Base-by-base conservation (phyloP, 2,888 invertebrate species). In the Tinea pellionella region DNA sequence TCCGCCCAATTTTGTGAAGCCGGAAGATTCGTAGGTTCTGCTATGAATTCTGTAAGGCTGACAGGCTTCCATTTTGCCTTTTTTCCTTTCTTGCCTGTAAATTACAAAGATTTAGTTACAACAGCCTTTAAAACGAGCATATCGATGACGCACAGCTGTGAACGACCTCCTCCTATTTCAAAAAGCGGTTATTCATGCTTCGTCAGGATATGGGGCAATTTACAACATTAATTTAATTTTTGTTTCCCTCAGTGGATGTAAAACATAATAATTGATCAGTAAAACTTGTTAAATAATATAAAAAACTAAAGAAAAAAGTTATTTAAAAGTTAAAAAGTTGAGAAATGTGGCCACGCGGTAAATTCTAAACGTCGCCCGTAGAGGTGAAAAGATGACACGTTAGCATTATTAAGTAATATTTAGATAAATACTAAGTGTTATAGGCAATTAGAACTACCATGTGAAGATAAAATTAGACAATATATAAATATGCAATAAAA, bases 51-150 rank as follows among this genome's bases (percentile, higher is more conserved):
- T 77, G 92, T 94, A 72, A 97, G 88, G 68, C 92, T 91, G 71
- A 96, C 83, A 64, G 93, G 93, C 77, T 92, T 94, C 77, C 94
- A 94, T 89, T 95, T 96, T 81, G 90, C 89, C 89, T 94, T 96
- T 89, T 93, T 95, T 78, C 89, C 91, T 89, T 93, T 96, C 90
- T 93, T 96, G 84, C 90, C 94, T 94, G 88, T 60, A 70, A 75
- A 59, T 15, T 55, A 32, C 32, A 15, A 32, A 57, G 9, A 1
- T 13, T n/a, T 32, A 11, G 32, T 41, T 30, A 56, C 51, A 42
- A 15, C 18, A 11, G 11, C 3, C 63, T 66, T 68, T 64, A 72
- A 69, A 69, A 71, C 69, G 71, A 71, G 64, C 16, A 72, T 69
- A 76, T 74, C 72, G 79, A 77, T 86, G 85, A 86, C 84, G 82